Percentiles rank a stretch among this genome's conserved stretches.
Evolutionary conservation across 1,140 invertebrate species (phyloP).

Genomic region (Bombus breviceps): DNA sequence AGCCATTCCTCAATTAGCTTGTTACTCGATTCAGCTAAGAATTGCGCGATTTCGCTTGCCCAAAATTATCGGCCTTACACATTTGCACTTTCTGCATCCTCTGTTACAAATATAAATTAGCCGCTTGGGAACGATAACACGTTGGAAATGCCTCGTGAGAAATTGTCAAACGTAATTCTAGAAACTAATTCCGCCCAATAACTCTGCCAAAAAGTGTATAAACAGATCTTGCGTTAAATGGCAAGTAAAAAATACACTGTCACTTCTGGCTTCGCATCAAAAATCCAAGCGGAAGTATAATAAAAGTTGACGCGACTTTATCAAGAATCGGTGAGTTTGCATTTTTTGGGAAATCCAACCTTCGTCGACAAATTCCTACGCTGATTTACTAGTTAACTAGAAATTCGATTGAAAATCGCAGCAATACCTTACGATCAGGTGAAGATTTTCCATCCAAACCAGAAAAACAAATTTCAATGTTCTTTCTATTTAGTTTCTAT

Average conservation of each 20-base stretch:
- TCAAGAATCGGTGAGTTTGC: neutral
- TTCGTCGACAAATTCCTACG: neutral
- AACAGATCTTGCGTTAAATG: neutral
- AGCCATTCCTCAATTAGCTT: neutral
- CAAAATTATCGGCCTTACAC: too few species aligned
- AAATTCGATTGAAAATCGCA: neutral
- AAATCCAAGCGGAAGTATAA: neutral
- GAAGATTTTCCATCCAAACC: too few species aligned
- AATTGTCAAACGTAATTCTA: neutral
- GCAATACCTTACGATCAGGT: too few species aligned
- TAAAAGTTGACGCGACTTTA: neutral
- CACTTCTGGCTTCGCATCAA: neutral
- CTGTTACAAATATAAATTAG: neutral
- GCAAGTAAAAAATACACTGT: neutral
- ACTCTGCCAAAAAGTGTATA: conserved; percentile 6
- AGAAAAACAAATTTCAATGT: neutral
- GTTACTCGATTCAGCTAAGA: neutral
- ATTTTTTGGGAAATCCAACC: neutral
- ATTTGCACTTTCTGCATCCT: neutral
- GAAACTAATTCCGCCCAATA: neutral
- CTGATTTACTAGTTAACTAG: too few species aligned
- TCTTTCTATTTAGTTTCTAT: too few species aligned
- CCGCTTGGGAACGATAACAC: neutral
- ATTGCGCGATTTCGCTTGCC: neutral
- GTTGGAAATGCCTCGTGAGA: neutral